Base-by-base conservation (phyloP, 2,113 vertebrate genomes). In the Microtus ochrogaster region DNA sequence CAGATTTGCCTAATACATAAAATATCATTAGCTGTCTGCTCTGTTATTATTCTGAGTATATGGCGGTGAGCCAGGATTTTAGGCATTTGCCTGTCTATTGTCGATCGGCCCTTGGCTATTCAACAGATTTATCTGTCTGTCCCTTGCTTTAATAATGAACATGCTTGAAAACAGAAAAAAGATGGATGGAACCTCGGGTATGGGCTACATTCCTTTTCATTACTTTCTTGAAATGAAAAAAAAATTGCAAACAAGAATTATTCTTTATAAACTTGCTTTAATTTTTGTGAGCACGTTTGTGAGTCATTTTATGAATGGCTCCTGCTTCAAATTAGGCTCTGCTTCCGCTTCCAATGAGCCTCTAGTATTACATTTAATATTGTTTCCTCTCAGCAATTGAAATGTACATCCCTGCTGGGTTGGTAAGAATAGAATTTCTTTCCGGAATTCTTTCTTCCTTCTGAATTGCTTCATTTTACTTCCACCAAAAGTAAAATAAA, bases 221-320 rank as follows among this genome's bases (percentile, higher is more conserved):
- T 84, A 91, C 82, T 94, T 91, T 84, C 58, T 94, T 76, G 44
- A 95, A 93, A 86, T 72, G 72, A n/a, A 65, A 94, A 52, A 96
- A 89, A 91, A 93, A 93, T 74, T 94, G 47, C 96, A 91, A 97
- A 87, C 95, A 97, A 96, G 86, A 95, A 97, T 98, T 96, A 97
- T 95, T 98, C 97, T 97, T 97, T 95, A 97, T 97, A 95, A 97
- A 97, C 97, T 97, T 89, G 94, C 89, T 96, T 97, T 97, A 98
- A 98, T 98, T 97, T 97, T 97, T 98, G 92, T 22, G 0, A 98
- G 91, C 95, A 94, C 97, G 97, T 97, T 97, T 97, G 96, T 98
- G 98, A 98, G 95, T 98, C 98, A 98, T 97, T 98, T 98, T 98
- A 98, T 98, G 98, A 97, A 98, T 97, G 97, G 97, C 96, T 98